Evolutionary conservation across 1,140 invertebrate species (phyloP), one percentile per base, ranked within the genome.

Genomic region (Lasioglossum baleicum): DNA sequence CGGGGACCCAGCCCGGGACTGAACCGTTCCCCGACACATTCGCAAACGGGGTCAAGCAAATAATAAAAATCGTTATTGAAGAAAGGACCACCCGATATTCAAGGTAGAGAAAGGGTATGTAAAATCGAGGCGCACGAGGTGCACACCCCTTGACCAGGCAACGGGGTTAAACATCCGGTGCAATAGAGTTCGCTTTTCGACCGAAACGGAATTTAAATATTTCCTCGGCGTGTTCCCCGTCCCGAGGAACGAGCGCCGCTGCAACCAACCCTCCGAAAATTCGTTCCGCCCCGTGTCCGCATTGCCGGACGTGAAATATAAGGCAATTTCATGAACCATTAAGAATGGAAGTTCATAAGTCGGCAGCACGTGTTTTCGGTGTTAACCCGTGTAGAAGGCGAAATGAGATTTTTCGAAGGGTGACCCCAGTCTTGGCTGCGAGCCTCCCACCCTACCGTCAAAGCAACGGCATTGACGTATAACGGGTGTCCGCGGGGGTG

Each of bases 281-380:
- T 82, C 74, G 85, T 86, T 86, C 85, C 84, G 81, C 81, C 74
- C 77, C 77, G 75, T 83, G 81, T 86, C 79, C 83, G 77, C 75
- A 65, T 78, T 84, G 83, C 82, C 81, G 86, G 86, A 89, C 86
- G 88, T 90, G 89, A 90, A 89, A 90, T 90, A 90, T 90, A 89
- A 89, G 88, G 87, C 89, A 90, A 90, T 90, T 89, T 90, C 89
- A 90, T 90, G 89, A 90, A 87, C 89, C 89, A 90, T 90, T 90
- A 89, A 89, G 88, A 90, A 83, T 85, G 84, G 86, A 88, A 90
- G 87, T 88, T 90, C 88, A 89, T 90, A 90, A 90, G 89, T 89
- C 88, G 87, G 87, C 81, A 89, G 88, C 89, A 89, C 89, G 88
- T 90, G 89, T 90, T 90, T 89, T 89, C 85, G 85, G 88, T 89